These are phyloP conservation scores for Dascillus cervinus DNA, from an alignment of 2,888 invertebrate species.

Conservation along the genomic window DNA sequence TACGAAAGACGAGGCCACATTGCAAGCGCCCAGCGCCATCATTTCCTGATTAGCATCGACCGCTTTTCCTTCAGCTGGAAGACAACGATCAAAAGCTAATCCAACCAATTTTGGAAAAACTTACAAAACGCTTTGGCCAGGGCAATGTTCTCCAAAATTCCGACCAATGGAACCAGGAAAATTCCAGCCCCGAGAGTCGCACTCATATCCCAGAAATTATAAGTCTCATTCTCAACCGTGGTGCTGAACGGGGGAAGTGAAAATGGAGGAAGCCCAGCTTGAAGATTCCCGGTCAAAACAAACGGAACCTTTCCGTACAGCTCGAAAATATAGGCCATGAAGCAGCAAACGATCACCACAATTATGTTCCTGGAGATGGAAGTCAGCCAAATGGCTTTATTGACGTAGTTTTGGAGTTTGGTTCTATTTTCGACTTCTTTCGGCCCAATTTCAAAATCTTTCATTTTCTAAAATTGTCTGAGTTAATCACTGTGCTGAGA, in stretches of 20 bases:
- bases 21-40: constrained; percentile 57
- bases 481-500: not conserved
- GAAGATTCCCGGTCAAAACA: constrained; percentile 51
- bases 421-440: constrained; percentile 43
- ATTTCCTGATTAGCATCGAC: constrained; percentile 67
- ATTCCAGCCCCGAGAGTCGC: constrained; percentile 57
- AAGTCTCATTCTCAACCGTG: constrained; percentile 49
- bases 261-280: constrained; percentile 60
- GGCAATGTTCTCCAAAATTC: constrained; percentile 62
- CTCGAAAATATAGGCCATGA: constrained; percentile 59
- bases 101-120: constrained; percentile 14
- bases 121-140: constrained; percentile 60
- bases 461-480: constrained; percentile 55
- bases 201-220: constrained; percentile 49
- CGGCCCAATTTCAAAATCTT: constrained; percentile 51
- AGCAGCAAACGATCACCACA: constrained; percentile 62
- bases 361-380: constrained; percentile 70
- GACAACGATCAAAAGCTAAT: not conserved
- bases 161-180: constrained; percentile 58
- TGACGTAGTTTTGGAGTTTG: constrained; percentile 39
- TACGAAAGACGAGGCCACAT: constrained; percentile 60
- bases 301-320: constrained; percentile 36
- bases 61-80: constrained; percentile 48
- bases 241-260: constrained; percentile 60
- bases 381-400: constrained; percentile 61